Evolutionary conservation across 2,113 vertebrate species (phyloP).

Genomic region (Pseudopodoces humilis): DNA sequence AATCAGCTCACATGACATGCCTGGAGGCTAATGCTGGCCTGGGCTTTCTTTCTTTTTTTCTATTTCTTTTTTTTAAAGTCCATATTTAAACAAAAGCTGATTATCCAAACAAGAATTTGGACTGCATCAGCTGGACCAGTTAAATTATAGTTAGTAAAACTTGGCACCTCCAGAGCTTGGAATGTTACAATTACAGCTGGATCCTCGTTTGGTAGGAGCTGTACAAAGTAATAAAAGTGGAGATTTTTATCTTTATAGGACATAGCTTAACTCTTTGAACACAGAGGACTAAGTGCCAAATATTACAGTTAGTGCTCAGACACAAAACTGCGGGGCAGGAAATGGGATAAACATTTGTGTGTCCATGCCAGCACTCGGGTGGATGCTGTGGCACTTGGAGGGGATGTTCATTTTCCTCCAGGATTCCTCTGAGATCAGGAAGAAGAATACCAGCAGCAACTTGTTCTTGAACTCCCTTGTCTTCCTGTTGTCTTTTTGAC

Average conservation of each 20-base stretch:
- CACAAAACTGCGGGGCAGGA: neutral
- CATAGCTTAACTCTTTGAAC: slow-evolving; percentile 75
- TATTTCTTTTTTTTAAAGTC: neutral
- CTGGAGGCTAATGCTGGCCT: slow-evolving; percentile 80
- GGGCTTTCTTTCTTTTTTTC: slow-evolving; percentile 10
- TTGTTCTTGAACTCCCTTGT: neutral
- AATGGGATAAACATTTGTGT: neutral
- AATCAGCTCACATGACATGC: slow-evolving; percentile 88
- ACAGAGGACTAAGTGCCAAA: slow-evolving; percentile 35
- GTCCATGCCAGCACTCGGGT: rapidly evolving
- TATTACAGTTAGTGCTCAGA: neutral
- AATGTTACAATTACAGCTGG: slow-evolving; percentile 80
- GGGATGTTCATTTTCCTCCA: neutral
- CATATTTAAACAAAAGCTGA: slow-evolving; percentile 86
- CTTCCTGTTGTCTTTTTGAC: slow-evolving; percentile 28
- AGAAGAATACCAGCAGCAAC: neutral
- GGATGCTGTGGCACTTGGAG: neutral
- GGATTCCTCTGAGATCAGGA: neutral
- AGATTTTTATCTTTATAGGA: slow-evolving; percentile 77
- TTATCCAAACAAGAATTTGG: slow-evolving; percentile 88
- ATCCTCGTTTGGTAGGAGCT: slow-evolving; percentile 71
- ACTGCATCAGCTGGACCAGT: slow-evolving; percentile 72
- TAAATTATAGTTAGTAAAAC: slow-evolving; percentile 83
- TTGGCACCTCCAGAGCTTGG: slow-evolving; percentile 78
- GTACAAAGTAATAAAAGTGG: slow-evolving; percentile 71